Conservation (phyloP, 2,797 vertebrate genomes). For the Parauchenoglanis ngamensis region DNA sequence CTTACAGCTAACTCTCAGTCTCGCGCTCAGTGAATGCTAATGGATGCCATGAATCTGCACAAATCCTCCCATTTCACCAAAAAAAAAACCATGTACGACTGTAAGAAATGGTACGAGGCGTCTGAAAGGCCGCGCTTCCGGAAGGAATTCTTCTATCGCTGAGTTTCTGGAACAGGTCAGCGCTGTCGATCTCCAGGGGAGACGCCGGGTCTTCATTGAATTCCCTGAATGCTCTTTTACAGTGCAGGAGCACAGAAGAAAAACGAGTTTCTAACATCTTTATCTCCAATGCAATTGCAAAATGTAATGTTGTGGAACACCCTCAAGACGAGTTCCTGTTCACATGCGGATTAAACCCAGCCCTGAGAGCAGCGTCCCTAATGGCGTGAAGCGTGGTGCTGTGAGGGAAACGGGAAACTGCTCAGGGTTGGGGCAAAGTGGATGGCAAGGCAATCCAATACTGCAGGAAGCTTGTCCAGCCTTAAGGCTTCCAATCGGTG, state of each 20-base stretch:
- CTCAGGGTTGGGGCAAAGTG: neutral
- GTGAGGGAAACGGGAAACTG: neutral
- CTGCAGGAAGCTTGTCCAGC: neutral
- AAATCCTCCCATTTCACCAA: neutral
- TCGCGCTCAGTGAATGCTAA: neutral
- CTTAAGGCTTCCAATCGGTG: no score
- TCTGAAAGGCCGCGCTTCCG: neutral
- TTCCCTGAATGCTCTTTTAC: neutral
- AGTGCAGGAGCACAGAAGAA: neutral
- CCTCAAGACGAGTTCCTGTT: no score
- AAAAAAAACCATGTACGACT: neutral
- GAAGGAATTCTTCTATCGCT: neutral
- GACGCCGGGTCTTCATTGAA: neutral
- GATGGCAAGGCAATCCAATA: neutral
- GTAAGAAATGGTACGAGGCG: neutral
- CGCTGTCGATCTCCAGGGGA: neutral
- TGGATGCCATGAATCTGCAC: neutral
- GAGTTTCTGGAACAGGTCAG: neutral
- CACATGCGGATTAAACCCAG: no score
- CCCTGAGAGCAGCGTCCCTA: no score
- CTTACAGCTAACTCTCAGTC: neutral
- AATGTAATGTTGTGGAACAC: no score
- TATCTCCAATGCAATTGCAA: no score
- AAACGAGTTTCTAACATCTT: neutral
- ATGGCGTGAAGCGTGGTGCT: no score